These are phyloP conservation scores for Oenanthe melanoleuca DNA, from an alignment of 2,113 vertebrate species.

Conservation along the genomic window DNA sequence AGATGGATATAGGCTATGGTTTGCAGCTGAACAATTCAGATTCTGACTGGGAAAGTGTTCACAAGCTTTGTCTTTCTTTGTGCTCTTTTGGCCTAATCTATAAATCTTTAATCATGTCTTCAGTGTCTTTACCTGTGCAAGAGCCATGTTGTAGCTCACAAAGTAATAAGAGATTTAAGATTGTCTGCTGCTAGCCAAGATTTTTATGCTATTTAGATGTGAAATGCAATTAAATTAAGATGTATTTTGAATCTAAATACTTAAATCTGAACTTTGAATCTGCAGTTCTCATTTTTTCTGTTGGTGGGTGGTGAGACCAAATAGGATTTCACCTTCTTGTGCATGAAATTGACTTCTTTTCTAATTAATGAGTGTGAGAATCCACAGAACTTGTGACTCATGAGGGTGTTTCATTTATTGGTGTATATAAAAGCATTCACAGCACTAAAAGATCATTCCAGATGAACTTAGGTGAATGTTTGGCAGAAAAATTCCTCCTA, in stretches of 20 bases:
- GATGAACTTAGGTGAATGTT: conserved; percentile 51
- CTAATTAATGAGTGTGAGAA: conserved; percentile 64
- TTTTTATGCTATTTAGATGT: conserved; percentile 32
- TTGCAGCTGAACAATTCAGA: not conserved
- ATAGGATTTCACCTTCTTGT: conserved; percentile 19
- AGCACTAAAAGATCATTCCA: conserved; percentile 56
- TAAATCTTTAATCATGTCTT: not conserved
- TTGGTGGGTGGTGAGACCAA: not conserved
- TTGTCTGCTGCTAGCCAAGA: not conserved
- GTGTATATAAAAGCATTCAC: conserved; percentile 58
- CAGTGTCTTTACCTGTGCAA: not conserved
- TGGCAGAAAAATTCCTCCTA: conserved; percentile 56
- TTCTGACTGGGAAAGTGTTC: not conserved
- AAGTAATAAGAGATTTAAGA: conserved; percentile 23
- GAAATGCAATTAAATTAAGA: conserved; percentile 36
- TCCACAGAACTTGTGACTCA: conserved; percentile 58
- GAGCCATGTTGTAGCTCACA: not conserved
- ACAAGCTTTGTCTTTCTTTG: not conserved
- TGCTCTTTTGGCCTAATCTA: not conserved
- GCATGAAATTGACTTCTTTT: conserved; percentile 49
- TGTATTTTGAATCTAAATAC: not conserved
- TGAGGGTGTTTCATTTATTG: conserved; percentile 59
- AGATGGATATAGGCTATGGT: not conserved
- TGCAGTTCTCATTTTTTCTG: conserved; percentile 35
- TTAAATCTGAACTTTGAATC: not conserved